Evolutionary conservation across 1,140 invertebrate genomes (phyloP), one percentile per base, ranked within the genome.

Genomic region (Lepidostoma basale): DNA sequence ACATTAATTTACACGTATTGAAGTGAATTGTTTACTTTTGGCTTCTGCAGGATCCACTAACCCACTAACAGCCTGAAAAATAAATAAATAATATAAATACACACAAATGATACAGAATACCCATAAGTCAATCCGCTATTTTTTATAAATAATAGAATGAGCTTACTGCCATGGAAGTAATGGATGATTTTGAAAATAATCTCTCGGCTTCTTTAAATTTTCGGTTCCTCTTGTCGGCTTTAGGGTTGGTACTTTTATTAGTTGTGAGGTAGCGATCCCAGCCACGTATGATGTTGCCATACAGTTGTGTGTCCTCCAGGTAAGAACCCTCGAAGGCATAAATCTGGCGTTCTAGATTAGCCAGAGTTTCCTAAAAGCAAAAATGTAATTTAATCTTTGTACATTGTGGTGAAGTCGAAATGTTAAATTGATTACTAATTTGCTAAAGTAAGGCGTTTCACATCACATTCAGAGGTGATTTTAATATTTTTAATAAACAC

Each of bases 261-360:
- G 92, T 92, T 1, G 94, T 91, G 23, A 98, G 84, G 78, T 98
- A 99, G 75, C 96, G 85, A 77, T 99, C 97, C 97, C 97, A 99
- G 62, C 98, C 98, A 83, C 96, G 83, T 62, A 99, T 98, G 67
- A 99, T 98, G 80, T 99, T 99, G 3, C 98, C 98, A 85, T 99
- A 98, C 3, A 98, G 83, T 76, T 98, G 96, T 2, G 98, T 99
- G 75, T 99, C 98, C 85, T 99, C 97, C 69, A 99, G 84, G 78
- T 99, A 99, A 74, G 96, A 97, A 23, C 97, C 97, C 85, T 99
- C 98, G 83, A 99, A 99, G 22, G 96, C 97, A 85, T 99, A 99
- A 65, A 99, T 99, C 85, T 99, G 97, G 68, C 95, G 83, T 84
- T 99, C 98, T 63, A 99, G 85, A 82, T 94, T 97, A 0, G 95